Conservation (phyloP, 2,113 vertebrate genomes). For the Chrysemys picta region DNA sequence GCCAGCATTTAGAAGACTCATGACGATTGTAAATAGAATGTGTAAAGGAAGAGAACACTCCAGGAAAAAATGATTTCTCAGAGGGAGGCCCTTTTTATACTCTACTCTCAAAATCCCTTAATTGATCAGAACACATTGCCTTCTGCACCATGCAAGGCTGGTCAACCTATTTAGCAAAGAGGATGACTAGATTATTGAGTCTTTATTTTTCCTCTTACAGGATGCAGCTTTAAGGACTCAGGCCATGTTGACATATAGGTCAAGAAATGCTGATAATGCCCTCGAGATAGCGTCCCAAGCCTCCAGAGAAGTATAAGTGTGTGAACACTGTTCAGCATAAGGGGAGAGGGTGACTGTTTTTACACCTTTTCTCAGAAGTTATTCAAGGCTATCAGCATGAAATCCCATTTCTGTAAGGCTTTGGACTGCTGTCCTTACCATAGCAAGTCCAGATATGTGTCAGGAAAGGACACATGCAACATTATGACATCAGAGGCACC, state of each 20-base stretch:
- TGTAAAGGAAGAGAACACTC: not conserved
- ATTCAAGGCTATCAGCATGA: not conserved
- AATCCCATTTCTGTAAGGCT: not conserved
- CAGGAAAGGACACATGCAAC: accelerated
- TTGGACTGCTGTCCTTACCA: not conserved
- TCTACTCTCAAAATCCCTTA: not conserved
- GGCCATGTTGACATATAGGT: not conserved
- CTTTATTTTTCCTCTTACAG: not conserved
- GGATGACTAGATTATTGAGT: not conserved
- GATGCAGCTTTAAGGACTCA: not conserved
- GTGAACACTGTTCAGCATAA: not conserved
- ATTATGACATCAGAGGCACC: accelerated
- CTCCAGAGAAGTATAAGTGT: not conserved
- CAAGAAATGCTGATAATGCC: not conserved
- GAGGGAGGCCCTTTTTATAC: not conserved
- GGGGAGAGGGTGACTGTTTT: not conserved
- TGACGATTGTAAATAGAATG: not conserved
- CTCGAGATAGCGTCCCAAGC: not conserved
- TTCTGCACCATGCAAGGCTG: not conserved
- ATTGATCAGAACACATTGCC: not conserved
- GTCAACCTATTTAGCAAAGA: not conserved
- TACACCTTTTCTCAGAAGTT: not conserved
- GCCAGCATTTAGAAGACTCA: not conserved
- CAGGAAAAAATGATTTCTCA: not conserved
- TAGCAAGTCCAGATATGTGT: not conserved